A percentile compares a stretch with the other conserved stretches of the same genome.
These are phyloP conservation scores for Echeneis naucrates DNA, from an alignment of 2,797 vertebrate species.

Conservation along the genomic window DNA sequence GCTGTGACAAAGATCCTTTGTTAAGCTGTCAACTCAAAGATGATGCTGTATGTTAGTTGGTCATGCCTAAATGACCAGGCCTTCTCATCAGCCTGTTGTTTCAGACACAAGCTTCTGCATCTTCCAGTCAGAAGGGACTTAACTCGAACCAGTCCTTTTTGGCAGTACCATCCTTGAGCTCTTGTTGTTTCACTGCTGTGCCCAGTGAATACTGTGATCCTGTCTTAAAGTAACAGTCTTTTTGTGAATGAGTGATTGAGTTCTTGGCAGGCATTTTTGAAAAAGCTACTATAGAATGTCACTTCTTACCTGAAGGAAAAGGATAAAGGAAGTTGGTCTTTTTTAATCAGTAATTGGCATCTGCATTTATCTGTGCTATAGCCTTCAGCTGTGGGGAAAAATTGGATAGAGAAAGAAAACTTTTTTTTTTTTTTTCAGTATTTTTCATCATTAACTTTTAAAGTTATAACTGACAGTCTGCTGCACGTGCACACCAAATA, in stretches of 20 bases:
- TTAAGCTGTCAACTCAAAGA: slow-evolving; percentile 13
- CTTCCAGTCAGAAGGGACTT: slow-evolving; percentile 22
- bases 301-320: slow-evolving; percentile 35
- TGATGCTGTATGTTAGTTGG: slow-evolving; percentile 22
- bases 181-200: slow-evolving; percentile 48
- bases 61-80: slow-evolving; percentile 15
- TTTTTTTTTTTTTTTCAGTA: slow-evolving; percentile 33
- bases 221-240: slow-evolving; percentile 33
- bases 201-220: slow-evolving; percentile 28
- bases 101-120: slow-evolving; percentile 26
- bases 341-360: slow-evolving; percentile 12
- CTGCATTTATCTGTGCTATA: slow-evolving; percentile 26
- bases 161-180: slow-evolving; percentile 32
- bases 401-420: slow-evolving; percentile 22
- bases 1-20: slow-evolving; percentile 24
- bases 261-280: slow-evolving; percentile 14
- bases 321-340: slow-evolving; percentile 27
- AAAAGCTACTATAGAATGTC: slow-evolving; percentile 40
- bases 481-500: slow-evolving; percentile 71
- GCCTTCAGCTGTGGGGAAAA: slow-evolving; percentile 29
- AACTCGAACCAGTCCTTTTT: slow-evolving; percentile 23
- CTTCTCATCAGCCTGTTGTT: slow-evolving; percentile 25
- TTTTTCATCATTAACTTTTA: slow-evolving; percentile 39
- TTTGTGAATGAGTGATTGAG: slow-evolving; percentile 27
- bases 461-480: slow-evolving; percentile 65